phyloP scores from a whole-genome alignment of 92 coral and sea anemone species.

The Bergia sp. region DNA sequence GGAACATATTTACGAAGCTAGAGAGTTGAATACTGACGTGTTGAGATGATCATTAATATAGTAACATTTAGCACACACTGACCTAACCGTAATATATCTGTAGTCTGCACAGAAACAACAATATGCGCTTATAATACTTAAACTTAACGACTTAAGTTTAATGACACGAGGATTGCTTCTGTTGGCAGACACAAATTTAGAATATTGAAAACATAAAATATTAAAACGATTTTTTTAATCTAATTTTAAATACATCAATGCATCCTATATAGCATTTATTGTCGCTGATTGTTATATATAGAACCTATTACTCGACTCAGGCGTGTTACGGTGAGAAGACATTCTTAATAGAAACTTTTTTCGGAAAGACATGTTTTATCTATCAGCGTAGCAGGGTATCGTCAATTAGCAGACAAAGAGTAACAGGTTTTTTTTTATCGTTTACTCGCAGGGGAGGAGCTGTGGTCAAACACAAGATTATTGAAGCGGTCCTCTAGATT shows the following conservation, averaged over 20 bases:
- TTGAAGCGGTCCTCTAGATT: constrained; percentile 13
- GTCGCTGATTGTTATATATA: background rate
- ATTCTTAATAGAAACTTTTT: background rate
- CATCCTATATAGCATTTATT: background rate
- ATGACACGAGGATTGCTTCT: background rate
- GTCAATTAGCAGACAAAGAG: background rate
- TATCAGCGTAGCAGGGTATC: constrained; percentile 14
- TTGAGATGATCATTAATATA: background rate
- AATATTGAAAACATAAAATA: too few species aligned
- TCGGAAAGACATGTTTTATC: background rate
- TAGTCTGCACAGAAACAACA: background rate
- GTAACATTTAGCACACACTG: background rate
- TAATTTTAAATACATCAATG: background rate
- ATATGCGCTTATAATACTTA: background rate
- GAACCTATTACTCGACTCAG: background rate
- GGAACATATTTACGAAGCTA: background rate
- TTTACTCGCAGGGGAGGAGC: constrained; percentile 45
- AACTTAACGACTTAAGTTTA: too few species aligned
- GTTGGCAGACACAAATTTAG: background rate
- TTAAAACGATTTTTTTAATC: too few species aligned
- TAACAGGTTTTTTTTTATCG: background rate
- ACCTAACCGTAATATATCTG: background rate
- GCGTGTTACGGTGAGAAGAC: background rate
- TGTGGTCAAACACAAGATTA: constrained; percentile 36
- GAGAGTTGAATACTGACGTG: background rate